These are phyloP conservation scores for Boleophthalmus pectinirostris DNA, from an alignment of 2,113 vertebrate species.

Conservation along the genomic window DNA sequence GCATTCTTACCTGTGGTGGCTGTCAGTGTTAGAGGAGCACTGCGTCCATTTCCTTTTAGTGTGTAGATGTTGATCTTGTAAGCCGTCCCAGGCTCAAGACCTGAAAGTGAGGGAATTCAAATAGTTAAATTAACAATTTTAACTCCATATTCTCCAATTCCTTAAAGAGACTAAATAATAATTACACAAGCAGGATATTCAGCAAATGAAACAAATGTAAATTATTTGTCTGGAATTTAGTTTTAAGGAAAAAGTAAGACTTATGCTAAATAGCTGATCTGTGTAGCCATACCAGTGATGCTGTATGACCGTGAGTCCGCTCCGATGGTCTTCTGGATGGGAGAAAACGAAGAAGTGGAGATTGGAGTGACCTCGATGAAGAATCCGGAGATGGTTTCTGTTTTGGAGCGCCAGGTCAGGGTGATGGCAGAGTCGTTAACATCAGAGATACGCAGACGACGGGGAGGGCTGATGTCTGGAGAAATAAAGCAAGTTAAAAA, in stretches of 20 bases:
- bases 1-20: slow-evolving; percentile 84
- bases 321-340: slow-evolving; percentile 82
- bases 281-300: slow-evolving; percentile 82
- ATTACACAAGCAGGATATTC: no score
- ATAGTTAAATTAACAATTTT: no score
- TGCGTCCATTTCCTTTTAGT: slow-evolving; percentile 89
- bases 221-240: no score
- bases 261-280: no score
- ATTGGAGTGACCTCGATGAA: slow-evolving; percentile 83
- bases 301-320: slow-evolving; percentile 82
- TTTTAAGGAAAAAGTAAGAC: no score
- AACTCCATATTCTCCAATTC: no score
- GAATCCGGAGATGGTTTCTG: slow-evolving; percentile 91
- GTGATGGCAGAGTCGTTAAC: slow-evolving; percentile 90
- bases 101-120: slow-evolving; percentile 60
- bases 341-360: slow-evolving; percentile 69
- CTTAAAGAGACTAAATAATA: no score
- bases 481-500: background rate
- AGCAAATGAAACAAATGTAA: no score
- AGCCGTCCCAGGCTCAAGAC: slow-evolving; percentile 88
- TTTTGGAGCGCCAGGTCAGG: slow-evolving; percentile 92
- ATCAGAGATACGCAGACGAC: slow-evolving; percentile 87
- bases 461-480: slow-evolving; percentile 91
- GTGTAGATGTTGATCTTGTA: slow-evolving; percentile 95
- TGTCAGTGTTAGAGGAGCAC: slow-evolving; percentile 85